Conservation (phyloP, 2,113 vertebrate species). For the Taurulus bubalis region DNA sequence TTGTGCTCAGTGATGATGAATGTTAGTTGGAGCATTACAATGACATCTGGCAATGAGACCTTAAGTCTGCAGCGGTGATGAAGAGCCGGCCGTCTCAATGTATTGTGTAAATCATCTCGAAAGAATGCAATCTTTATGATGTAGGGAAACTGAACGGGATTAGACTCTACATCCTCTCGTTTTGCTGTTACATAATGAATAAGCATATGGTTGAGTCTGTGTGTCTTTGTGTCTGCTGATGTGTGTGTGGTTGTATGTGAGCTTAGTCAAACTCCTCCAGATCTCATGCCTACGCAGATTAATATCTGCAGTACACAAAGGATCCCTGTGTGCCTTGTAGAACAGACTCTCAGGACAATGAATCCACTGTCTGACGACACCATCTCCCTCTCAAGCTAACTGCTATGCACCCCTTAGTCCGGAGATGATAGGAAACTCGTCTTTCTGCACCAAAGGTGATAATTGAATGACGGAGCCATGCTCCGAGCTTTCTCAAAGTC, state of each 20-base stretch:
- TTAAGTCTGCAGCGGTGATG: constrained; percentile 54
- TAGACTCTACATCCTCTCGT: constrained; percentile 60
- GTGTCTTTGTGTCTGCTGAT: constrained; percentile 58
- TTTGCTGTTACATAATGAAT: constrained; percentile 69
- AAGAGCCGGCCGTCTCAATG: constrained; percentile 24
- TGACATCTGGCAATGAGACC: constrained; percentile 52
- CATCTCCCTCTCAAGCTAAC: constrained; percentile 62
- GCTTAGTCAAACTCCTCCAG: constrained; percentile 74
- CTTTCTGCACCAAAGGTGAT: constrained; percentile 60
- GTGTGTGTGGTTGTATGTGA: constrained; percentile 73
- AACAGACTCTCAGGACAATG: constrained; percentile 76
- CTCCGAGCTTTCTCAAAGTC: constrained; percentile 37
- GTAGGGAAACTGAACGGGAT: neutral
- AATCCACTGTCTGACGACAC: constrained; percentile 74
- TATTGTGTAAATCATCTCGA: constrained; percentile 29
- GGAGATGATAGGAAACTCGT: constrained; percentile 41
- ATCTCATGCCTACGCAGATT: constrained; percentile 77
- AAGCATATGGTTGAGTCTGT: constrained; percentile 57
- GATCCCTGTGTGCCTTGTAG: constrained; percentile 70
- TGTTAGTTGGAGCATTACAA: constrained; percentile 26
- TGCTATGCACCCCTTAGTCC: constrained; percentile 49
- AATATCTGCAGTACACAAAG: constrained; percentile 80
- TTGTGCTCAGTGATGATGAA: constrained; percentile 60
- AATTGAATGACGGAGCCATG: constrained; percentile 41
- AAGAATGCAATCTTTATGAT: constrained; percentile 60